A percentile compares a stretch with the other conserved stretches of the same genome.
Evolutionary conservation across 1,140 invertebrate genomes (phyloP).

Genomic region (Stenopsyche tienmushanensis): DNA sequence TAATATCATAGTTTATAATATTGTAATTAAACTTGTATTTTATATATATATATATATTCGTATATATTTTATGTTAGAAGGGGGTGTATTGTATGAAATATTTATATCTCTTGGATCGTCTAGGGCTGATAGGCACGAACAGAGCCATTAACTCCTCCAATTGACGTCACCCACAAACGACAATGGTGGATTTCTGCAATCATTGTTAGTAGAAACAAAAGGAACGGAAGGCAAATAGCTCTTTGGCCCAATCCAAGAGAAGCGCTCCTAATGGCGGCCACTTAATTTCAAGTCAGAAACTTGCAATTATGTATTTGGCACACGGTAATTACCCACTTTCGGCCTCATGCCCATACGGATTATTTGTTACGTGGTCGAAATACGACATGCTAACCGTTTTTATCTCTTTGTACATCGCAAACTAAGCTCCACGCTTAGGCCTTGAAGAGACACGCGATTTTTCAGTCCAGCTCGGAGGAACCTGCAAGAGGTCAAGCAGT

Average conservation of each 20-base stretch:
- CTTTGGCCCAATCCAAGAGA: background rate
- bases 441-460: conserved; percentile 24
- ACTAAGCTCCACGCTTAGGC: background rate
- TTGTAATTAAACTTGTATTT: too few species aligned
- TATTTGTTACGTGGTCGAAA: conserved; percentile 23
- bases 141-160: too few species aligned
- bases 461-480: too few species aligned
- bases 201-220: conserved; percentile 8
- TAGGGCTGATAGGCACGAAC: too few species aligned
- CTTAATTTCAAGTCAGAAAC: conserved; percentile 20
- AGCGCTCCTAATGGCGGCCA: conserved; percentile 15
- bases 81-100: too few species aligned
- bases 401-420: conserved; percentile 21
- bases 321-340: conserved; percentile 27
- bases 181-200: too few species aligned
- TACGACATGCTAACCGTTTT: conserved; percentile 29
- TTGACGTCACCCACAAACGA: too few species aligned
- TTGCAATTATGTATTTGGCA: conserved; percentile 36
- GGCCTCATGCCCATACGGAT: conserved; percentile 16
- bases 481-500: background rate
- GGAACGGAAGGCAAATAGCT: background rate
- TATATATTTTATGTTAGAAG: too few species aligned
- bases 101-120: too few species aligned
- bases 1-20: too few species aligned
- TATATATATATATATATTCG: too few species aligned